Conservation (phyloP, 2,797 vertebrate species). For the Peromyscus aztecus region DNA sequence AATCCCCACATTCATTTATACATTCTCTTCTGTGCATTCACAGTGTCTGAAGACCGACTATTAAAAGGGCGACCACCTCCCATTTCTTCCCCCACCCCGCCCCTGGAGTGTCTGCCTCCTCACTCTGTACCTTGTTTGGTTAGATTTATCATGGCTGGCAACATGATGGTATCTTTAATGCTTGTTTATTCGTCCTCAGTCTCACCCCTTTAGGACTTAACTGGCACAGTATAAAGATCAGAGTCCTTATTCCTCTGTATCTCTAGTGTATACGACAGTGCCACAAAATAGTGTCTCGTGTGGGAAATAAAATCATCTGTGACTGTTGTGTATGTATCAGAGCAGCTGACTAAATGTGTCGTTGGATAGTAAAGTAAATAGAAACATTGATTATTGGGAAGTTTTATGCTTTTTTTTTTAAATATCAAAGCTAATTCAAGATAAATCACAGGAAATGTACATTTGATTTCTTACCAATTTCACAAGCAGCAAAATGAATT, state of each 20-base stretch:
- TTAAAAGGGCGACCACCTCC: not conserved
- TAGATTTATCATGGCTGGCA: not conserved
- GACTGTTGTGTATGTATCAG: not conserved
- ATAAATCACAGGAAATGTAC: constrained; percentile 38
- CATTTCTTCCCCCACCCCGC: not conserved
- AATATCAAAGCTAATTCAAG: constrained; percentile 58
- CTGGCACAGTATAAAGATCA: not conserved
- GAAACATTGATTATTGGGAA: not conserved
- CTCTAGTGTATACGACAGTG: fast-evolving
- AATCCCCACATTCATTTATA: not conserved
- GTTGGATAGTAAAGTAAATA: constrained; percentile 38
- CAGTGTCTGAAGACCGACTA: not conserved
- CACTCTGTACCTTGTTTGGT: not conserved
- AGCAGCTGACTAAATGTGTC: not conserved
- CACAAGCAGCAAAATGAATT: constrained; percentile 64
- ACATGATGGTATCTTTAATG: not conserved
- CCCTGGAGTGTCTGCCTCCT: not conserved
- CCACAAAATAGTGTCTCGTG: not conserved
- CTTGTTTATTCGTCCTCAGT: not conserved
- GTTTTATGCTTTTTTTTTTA: not conserved
- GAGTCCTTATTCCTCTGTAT: not conserved
- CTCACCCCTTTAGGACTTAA: not conserved
- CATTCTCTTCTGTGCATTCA: not conserved
- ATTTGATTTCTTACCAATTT: constrained; percentile 62
- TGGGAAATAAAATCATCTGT: not conserved